Base-by-base conservation (phyloP, 2,888 invertebrate genomes). In the Maniola hyperantus region DNA sequence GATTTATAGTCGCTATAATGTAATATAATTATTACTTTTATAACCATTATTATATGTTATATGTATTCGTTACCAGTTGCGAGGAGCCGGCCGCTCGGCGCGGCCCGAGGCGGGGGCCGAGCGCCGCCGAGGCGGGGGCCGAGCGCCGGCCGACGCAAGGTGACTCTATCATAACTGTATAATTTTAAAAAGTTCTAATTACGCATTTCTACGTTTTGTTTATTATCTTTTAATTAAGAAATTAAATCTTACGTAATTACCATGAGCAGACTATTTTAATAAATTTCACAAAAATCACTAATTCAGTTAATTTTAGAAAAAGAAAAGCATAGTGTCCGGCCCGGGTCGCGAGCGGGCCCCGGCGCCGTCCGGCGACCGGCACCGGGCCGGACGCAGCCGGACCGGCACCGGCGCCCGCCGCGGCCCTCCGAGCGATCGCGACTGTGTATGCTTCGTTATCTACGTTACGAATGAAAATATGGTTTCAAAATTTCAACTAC, bases 151-250 rank as follows among this genome's bases (percentile, higher is more conserved):
- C 74, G 84, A 87, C 84, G 83, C 85, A 86, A 89, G 79, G 79
- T 87, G 83, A 88, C 85, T 84, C 88, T 91, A 92, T 90, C 83
- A 87, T 92, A 90, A 92, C 91, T 91, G 91, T 91, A 92, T 92
- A 91, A 91, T 91, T 91, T 92, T 91, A 91, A 91, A 92, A 92
- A 91, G 87, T 80, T 90, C 92, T 92, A 92, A 91, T 92, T 91
- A 92, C 91, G 92, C 92, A 88, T 90, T 83, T 85, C 92, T 92
- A 92, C 91, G 84, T 90, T 88, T 91, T 89, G 89, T 91, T 91
- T 92, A 91, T 91, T 91, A 92, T 91, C 89, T 75, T 91, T 91
- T 91, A 91, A 90, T 91, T 91, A 91, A 91, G 88, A 91, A 92
- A 91, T 91, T 84, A 92, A 91, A 91, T 89, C 91, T 91, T 92